Conservation (phyloP, 2,113 vertebrate species). For the Dipodomys merriami region DNA sequence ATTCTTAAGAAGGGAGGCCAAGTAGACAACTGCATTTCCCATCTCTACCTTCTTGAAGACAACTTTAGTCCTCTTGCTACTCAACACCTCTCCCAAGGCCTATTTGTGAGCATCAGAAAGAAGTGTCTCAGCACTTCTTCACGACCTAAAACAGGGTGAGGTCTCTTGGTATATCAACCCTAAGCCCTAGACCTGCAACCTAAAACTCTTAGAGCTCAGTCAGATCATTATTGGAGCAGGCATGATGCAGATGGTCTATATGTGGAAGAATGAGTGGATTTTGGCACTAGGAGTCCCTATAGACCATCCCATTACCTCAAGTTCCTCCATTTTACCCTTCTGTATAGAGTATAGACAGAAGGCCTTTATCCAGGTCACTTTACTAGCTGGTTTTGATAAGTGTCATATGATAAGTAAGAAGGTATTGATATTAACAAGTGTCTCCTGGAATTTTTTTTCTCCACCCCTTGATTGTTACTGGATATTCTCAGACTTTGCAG, state of each 20-base stretch:
- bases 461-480: neutral
- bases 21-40: neutral
- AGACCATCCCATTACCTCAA: neutral
- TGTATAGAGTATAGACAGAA: neutral
- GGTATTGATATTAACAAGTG: neutral
- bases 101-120: neutral
- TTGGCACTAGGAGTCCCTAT: neutral
- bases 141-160: neutral
- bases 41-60: neutral
- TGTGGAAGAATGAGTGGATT: neutral
- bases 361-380: neutral
- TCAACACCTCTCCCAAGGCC: neutral
- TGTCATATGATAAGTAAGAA: neutral
- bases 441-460: neutral
- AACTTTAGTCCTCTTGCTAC: neutral
- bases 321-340: neutral
- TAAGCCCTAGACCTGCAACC: neutral
- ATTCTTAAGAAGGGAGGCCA: neutral
- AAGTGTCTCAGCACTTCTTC: neutral
- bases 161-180: neutral
- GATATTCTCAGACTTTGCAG: neutral
- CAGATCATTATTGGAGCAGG: neutral
- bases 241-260: neutral
- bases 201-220: neutral
- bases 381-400: neutral